Conservation (phyloP, 2,113 vertebrate genomes). For the Cyanoliseus patagonus region DNA sequence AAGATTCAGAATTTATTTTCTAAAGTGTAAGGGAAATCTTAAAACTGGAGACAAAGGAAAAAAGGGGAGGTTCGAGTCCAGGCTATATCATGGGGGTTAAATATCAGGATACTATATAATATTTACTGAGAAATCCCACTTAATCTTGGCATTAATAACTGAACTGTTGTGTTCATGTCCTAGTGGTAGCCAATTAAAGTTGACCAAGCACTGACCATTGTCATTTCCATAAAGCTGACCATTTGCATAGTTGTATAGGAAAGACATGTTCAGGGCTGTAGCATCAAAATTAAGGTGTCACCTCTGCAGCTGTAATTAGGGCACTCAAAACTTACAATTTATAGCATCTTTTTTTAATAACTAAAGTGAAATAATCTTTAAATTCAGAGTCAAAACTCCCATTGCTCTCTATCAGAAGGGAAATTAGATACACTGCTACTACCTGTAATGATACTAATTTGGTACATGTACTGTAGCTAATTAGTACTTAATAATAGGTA, state of each 20-base stretch:
- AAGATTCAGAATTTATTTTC: background rate
- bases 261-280: background rate
- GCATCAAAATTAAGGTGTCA: background rate
- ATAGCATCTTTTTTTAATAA: background rate
- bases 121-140: background rate
- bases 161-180: background rate
- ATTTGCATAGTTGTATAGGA: background rate
- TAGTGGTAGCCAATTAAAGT: background rate
- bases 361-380: background rate
- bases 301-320: background rate
- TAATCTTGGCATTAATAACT: background rate
- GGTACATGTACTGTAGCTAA: background rate
- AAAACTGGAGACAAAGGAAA: background rate
- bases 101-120: background rate
- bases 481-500: background rate
- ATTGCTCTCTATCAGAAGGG: background rate
- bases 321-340: fast-evolving
- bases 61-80: background rate
- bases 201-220: background rate
- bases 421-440: background rate
- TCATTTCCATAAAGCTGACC: background rate
- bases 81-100: background rate
- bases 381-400: background rate
- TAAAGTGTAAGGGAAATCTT: background rate
- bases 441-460: background rate